These are phyloP conservation scores for Asobara japonica DNA, from an alignment of 1,140 invertebrate genomes.

Conservation along the genomic window DNA sequence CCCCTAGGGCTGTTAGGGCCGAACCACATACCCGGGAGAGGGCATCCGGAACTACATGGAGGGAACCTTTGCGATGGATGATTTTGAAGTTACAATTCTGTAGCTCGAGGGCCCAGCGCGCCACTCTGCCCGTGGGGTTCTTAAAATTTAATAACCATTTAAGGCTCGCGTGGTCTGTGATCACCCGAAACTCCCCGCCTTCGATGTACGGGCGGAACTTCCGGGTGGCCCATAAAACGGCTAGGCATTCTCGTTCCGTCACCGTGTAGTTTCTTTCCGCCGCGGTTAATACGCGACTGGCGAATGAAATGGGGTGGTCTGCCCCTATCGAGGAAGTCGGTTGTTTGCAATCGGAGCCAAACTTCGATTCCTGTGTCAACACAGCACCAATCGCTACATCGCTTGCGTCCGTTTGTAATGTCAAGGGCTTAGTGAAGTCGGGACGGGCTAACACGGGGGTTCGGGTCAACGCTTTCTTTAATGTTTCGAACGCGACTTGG, in stretches of 20 bases:
- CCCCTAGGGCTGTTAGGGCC: neutral
- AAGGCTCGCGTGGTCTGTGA: neutral
- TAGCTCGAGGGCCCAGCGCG: neutral
- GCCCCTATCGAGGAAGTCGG: no score
- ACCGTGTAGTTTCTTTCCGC: no score
- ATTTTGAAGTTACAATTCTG: neutral
- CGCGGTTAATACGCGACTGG: no score
- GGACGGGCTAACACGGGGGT: neutral
- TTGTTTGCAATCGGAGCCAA: neutral
- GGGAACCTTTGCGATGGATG: neutral
- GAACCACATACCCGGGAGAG: neutral
- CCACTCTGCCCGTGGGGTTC: no score
- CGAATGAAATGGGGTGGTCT: no score
- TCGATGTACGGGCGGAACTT: neutral
- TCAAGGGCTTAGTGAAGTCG: neutral
- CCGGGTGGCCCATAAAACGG: neutral
- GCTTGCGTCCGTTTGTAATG: neutral
- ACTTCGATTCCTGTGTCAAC: neutral
- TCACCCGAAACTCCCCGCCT: neutral
- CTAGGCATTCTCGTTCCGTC: no score
- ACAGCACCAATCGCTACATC: neutral
- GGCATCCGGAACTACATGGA: neutral
- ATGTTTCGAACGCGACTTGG: neutral
- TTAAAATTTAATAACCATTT: neutral
- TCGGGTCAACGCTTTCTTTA: neutral